Evolutionary conservation across 2,888 invertebrate genomes (phyloP).

Genomic region (Criorhina ranunculi): DNA sequence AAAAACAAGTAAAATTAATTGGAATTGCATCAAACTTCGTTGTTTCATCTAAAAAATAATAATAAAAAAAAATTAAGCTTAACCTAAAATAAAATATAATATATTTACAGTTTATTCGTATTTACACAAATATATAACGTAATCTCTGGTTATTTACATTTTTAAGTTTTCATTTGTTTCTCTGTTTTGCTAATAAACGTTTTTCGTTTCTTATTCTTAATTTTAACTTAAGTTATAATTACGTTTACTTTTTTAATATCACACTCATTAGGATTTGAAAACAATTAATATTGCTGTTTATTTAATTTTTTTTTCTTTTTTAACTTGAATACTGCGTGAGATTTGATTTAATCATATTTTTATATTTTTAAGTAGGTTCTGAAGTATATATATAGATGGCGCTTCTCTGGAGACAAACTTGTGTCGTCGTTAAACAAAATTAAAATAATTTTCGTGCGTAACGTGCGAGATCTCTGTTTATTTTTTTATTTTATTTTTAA

Average conservation of each 20-base stretch:
- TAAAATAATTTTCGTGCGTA: conserved; percentile 74
- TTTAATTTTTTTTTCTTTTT: conserved; percentile 59
- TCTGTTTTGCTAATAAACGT: conserved; percentile 55
- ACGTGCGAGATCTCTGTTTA: conserved; percentile 72
- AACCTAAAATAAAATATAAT: neutral
- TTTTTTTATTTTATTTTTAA: conserved; percentile 16
- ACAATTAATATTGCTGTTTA: conserved; percentile 74
- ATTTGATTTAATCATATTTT: conserved; percentile 50
- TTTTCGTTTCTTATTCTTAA: conserved; percentile 70
- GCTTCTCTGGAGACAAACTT: conserved; percentile 54
- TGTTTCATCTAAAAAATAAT: too few relatives aligned
- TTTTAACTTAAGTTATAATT: conserved; percentile 63
- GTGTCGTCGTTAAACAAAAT: conserved; percentile 50
- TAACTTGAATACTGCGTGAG: conserved; percentile 76
- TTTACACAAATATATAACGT: conserved; percentile 54
- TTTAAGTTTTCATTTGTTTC: conserved; percentile 74
- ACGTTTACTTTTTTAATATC: conserved; percentile 82
- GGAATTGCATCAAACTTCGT: conserved; percentile 62
- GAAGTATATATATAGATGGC: conserved; percentile 69
- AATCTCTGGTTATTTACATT: conserved; percentile 60
- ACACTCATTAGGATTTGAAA: conserved; percentile 83
- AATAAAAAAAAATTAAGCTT: conserved; percentile 4
- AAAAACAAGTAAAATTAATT: conserved; percentile 14
- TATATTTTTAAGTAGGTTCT: conserved; percentile 67
- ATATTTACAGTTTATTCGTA: conserved; percentile 65